These are phyloP conservation scores for Echinops telfairi DNA, from an alignment of 2,113 vertebrate species.

Conservation along the genomic window DNA sequence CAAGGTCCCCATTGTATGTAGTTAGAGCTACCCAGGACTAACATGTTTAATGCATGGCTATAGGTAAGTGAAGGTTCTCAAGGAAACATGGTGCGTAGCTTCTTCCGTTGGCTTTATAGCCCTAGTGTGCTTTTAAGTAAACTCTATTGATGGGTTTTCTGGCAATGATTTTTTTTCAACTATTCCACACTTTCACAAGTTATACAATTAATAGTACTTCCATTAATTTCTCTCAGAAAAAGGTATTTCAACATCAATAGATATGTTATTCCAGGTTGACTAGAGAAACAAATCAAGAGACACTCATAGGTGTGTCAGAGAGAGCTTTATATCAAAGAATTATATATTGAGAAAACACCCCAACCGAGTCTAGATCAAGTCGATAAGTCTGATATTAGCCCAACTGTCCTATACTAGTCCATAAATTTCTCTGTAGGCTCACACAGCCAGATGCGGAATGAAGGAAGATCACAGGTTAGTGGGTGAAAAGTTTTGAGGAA, in stretches of 20 bases:
- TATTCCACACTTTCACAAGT: neutral
- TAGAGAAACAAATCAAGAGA: too few relatives aligned
- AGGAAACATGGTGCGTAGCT: neutral
- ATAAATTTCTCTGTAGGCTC: too few relatives aligned
- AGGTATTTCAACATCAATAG: slow-evolving; percentile 55
- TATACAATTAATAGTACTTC: neutral
- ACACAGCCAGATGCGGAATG: too few relatives aligned
- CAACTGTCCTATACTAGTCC: too few relatives aligned
- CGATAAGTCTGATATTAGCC: too few relatives aligned
- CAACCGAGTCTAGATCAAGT: too few relatives aligned
- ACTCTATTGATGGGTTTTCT: slow-evolving; percentile 1
- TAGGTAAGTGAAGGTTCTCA: slow-evolving; percentile 40
- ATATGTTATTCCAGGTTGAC: too few relatives aligned
- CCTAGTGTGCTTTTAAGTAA: slow-evolving; percentile 31
- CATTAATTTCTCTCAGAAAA: neutral
- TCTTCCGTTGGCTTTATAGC: neutral
- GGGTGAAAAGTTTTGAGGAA: too few relatives aligned
- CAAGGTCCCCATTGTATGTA: neutral
- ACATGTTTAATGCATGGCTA: neutral
- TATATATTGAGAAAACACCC: too few relatives aligned
- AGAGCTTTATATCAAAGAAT: too few relatives aligned
- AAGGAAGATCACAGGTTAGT: too few relatives aligned
- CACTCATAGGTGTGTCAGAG: too few relatives aligned
- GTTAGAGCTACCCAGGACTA: slow-evolving; percentile 5
- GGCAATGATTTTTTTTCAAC: slow-evolving; percentile 11